phyloP scores from a whole-genome alignment of 2,113 vertebrate genomes.

The Glaucidium brasilianum region DNA sequence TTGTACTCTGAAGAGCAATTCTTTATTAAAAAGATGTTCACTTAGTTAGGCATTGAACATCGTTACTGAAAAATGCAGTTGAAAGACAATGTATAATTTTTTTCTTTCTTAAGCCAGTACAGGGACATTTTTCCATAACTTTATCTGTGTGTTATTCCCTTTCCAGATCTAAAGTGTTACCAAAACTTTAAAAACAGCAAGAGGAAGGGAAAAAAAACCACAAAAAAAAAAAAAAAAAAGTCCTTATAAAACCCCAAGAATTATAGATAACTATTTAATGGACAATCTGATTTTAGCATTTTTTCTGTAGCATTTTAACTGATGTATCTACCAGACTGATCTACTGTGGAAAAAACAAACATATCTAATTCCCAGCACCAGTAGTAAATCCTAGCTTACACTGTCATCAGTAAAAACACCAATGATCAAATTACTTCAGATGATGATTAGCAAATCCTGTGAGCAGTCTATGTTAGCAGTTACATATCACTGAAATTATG shows the following conservation, averaged over 20 bases:
- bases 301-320: not conserved
- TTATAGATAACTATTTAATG: not conserved
- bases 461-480: not conserved
- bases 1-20: not conserved
- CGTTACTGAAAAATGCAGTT: not conserved
- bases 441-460: not conserved
- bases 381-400: not conserved
- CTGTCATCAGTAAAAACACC: not conserved
- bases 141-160: not conserved
- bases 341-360: not conserved
- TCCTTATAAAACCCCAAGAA: too few species aligned
- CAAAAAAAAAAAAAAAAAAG: not conserved
- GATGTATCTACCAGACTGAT: not conserved
- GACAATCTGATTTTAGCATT: not conserved
- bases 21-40: not conserved
- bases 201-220: not conserved
- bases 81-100: not conserved
- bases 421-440: not conserved
- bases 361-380: not conserved
- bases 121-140: not conserved
- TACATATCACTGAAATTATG: fast-evolving
- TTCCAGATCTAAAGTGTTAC: not conserved
- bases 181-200: not conserved
- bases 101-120: not conserved
- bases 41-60: not conserved